Conservation (phyloP, 2,797 vertebrate genomes). For the Garrulus glandarius region DNA sequence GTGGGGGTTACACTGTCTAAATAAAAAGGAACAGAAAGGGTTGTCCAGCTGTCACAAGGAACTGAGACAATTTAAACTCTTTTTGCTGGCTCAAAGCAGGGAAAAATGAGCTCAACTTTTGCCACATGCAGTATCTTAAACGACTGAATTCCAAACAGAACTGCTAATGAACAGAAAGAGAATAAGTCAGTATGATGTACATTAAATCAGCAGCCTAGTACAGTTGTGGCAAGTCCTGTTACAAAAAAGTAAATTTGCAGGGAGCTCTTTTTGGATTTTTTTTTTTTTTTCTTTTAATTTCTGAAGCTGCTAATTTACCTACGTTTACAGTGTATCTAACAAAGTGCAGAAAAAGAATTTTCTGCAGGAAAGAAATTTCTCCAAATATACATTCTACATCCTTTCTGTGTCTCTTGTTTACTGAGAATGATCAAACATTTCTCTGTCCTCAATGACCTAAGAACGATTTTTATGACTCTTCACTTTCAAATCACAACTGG, state of each 20-base stretch:
- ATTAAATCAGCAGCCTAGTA: background rate
- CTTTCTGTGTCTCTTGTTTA: background rate
- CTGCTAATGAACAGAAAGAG: background rate
- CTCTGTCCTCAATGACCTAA: background rate
- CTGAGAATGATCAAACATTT: background rate
- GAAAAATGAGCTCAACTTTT: background rate
- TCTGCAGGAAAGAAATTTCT: background rate
- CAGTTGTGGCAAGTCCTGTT: background rate
- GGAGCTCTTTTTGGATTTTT: background rate
- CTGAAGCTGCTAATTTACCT: background rate
- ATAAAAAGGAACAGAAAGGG: background rate
- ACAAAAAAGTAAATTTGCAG: background rate
- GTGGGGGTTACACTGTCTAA: slow-evolving; percentile 90
- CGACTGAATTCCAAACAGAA: background rate
- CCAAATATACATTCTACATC: background rate
- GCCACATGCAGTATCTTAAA: background rate
- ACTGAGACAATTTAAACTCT: background rate
- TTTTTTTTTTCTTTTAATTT: background rate
- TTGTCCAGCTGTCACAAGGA: background rate
- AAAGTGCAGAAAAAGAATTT: background rate
- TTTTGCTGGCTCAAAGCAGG: background rate
- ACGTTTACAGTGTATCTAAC: background rate
- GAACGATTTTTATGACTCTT: background rate
- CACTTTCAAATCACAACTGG: background rate
- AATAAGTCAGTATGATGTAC: background rate